phyloP scores from a whole-genome alignment of 2,888 invertebrate genomes.

The Hyposoter dolosus region DNA sequence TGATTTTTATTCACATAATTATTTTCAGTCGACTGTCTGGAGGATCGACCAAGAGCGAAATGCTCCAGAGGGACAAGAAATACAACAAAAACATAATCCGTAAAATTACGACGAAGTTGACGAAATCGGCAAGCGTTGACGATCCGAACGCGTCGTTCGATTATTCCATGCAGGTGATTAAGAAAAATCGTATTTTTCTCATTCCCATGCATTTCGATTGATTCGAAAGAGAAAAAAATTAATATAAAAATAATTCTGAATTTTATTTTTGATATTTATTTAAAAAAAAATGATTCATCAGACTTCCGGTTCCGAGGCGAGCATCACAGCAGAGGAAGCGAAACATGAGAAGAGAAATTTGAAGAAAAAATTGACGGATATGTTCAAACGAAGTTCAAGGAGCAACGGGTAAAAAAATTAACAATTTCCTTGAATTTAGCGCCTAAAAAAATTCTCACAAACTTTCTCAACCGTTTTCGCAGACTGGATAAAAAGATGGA shows the following conservation, averaged over 20 bases:
- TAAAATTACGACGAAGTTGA: constrained; percentile 92
- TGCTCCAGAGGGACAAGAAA: constrained; percentile 91
- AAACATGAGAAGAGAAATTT: constrained; percentile 89
- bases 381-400: constrained; percentile 89
- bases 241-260: neutral
- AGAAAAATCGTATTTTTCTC: neutral
- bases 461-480: neutral
- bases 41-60: constrained; percentile 94
- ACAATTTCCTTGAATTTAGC: neutral
- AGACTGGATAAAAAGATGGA: constrained; percentile 76
- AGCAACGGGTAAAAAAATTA: constrained; percentile 76
- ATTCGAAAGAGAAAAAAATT: too few species aligned
- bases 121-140: constrained; percentile 93
- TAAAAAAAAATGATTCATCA: constrained; percentile 44
- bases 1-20: neutral
- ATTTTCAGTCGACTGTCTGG: constrained; percentile 90
- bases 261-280: constrained; percentile 46
- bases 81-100: constrained; percentile 93
- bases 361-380: constrained; percentile 92
- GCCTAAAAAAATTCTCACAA: neutral
- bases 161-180: constrained; percentile 80
- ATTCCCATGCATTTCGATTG: neutral
- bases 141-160: constrained; percentile 86
- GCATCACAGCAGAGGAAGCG: constrained; percentile 77
- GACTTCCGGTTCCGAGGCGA: constrained; percentile 83